These are phyloP conservation scores for Pomatorhinus ruficollis DNA, from an alignment of 2,113 vertebrate genomes.

Conservation along the genomic window DNA sequence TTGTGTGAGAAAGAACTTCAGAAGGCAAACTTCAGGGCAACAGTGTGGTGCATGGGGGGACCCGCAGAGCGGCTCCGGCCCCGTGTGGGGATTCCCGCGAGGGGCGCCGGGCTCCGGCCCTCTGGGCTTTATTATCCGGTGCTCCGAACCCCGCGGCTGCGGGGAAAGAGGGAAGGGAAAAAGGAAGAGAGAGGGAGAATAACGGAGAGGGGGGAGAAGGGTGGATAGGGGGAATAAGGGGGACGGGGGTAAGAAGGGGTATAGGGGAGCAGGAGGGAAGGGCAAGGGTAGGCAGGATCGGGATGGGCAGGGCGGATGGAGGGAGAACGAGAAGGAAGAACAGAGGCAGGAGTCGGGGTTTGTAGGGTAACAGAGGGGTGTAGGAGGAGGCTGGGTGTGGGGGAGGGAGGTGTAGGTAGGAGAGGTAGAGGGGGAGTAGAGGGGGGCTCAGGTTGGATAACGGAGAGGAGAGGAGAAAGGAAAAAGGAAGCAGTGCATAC, in stretches of 20 bases:
- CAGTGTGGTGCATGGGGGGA: too few species aligned
- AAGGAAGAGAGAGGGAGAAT: neutral
- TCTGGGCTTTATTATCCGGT: too few species aligned
- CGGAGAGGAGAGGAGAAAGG: too few species aligned
- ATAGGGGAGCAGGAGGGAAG: neutral
- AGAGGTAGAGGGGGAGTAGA: neutral
- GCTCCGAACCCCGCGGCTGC: too few species aligned
- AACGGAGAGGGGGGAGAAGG: neutral
- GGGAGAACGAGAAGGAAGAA: too few species aligned
- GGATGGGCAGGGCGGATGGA: neutral
- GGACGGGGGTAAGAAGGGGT: neutral
- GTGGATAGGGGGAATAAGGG: neutral
- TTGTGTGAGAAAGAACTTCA: too few species aligned
- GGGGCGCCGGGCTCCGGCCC: too few species aligned
- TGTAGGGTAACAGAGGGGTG: neutral
- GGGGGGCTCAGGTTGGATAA: neutral
- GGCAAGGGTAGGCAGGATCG: neutral
- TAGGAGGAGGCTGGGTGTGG: neutral
- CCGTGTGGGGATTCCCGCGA: too few species aligned
- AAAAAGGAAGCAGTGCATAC: too few species aligned
- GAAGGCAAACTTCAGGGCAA: too few species aligned
- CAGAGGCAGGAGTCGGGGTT: neutral
- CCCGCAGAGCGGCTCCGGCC: too few species aligned
- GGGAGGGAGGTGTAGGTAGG: neutral
- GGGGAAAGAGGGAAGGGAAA: too few species aligned